Percentiles rank a stretch among this genome's conserved stretches.
Evolutionary conservation across 37 sponge, comb jelly and placozoan genomes (phyloP).

Genomic region (Beroe ovata): DNA sequence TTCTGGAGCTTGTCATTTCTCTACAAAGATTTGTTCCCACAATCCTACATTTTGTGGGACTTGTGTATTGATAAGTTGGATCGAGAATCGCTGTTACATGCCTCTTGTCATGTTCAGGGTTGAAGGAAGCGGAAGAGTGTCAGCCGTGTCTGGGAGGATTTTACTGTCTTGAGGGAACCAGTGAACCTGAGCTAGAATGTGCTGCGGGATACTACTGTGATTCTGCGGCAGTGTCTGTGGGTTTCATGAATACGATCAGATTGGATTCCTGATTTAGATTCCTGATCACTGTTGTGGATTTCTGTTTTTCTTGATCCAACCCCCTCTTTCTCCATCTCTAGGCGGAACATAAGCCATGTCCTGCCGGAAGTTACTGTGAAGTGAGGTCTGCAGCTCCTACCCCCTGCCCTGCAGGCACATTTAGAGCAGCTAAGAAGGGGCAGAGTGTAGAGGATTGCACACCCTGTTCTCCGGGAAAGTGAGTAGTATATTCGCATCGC

Average conservation of each 20-base stretch:
- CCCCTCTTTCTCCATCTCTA: too few species aligned
- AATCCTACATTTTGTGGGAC: too few species aligned
- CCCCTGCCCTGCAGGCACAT: conserved; percentile 61
- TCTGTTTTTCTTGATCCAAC: too few species aligned
- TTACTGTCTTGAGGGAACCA: conserved; percentile 67
- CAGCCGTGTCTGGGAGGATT: conserved; percentile 49
- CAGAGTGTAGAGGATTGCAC: background rate
- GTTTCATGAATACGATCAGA: too few species aligned
- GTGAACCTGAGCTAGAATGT: conserved; percentile 41
- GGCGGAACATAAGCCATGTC: conserved; percentile 36
- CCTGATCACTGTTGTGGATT: too few species aligned
- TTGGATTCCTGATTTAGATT: too few species aligned
- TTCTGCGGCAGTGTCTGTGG: conserved; percentile 13
- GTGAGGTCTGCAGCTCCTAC: conserved; percentile 9
- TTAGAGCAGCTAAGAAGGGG: background rate
- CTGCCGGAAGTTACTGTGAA: conserved; percentile 55
- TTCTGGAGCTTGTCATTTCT: too few species aligned
- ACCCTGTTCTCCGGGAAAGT: background rate
- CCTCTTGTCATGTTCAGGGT: too few species aligned
- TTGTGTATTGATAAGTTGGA: too few species aligned
- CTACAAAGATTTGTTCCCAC: too few species aligned
- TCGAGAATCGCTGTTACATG: too few species aligned
- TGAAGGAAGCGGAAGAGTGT: conserved; percentile 15
- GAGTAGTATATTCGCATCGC: too few species aligned
- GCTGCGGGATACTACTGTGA: conserved; percentile 69